These are phyloP conservation scores for Elachura formosa DNA, from an alignment of 2,113 vertebrate genomes.

Conservation along the genomic window DNA sequence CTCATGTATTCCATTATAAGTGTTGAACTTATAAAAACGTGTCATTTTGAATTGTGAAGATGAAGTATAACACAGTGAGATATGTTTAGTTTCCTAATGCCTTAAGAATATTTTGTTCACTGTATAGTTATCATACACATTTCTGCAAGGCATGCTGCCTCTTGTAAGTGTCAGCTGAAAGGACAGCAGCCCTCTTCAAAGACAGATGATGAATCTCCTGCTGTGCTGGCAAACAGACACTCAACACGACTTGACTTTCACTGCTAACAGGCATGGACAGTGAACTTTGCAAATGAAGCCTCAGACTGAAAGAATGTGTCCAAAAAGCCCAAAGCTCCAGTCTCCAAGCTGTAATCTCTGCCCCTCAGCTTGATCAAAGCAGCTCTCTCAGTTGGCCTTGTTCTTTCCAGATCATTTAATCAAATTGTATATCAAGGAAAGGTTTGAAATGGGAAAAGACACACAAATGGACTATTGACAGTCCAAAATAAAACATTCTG, in stretches of 20 bases:
- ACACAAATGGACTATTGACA: background rate
- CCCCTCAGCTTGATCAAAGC: background rate
- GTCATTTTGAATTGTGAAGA: constrained; percentile 57
- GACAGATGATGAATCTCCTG: constrained; percentile 54
- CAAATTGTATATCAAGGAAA: background rate
- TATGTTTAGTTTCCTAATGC: constrained; percentile 31
- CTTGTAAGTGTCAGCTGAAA: constrained; percentile 49
- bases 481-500: background rate
- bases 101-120: constrained; percentile 53
- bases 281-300: constrained; percentile 49
- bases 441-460: background rate
- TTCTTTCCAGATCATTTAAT: background rate
- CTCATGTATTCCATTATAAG: background rate
- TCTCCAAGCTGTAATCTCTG: background rate
- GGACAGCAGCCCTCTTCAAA: constrained; percentile 42
- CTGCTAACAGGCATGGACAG: constrained; percentile 60
- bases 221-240: constrained; percentile 49
- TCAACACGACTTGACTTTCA: constrained; percentile 68
- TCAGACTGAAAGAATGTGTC: background rate
- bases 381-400: background rate
- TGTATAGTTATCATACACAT: constrained; percentile 57
- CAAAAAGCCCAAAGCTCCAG: constrained; percentile 37
- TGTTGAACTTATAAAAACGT: constrained; percentile 31
- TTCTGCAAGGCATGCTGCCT: constrained; percentile 62
- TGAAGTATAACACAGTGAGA: constrained; percentile 26